These are phyloP conservation scores for Rhagoletis zephyria DNA, from an alignment of 1,140 invertebrate genomes.

Conservation along the genomic window DNA sequence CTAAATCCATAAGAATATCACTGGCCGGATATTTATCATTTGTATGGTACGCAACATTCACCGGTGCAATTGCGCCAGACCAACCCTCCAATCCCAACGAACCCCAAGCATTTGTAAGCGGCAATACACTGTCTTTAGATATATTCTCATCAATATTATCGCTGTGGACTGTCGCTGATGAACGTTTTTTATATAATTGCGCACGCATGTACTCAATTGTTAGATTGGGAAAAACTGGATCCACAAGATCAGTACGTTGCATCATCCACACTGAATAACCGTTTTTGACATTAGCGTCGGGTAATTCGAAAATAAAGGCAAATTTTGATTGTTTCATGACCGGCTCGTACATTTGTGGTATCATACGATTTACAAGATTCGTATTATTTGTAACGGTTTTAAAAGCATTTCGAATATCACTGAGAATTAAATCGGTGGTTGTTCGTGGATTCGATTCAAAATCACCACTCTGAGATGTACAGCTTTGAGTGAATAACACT, in stretches of 20 bases:
- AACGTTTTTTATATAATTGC: slow-evolving; percentile 1
- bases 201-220: slow-evolving; percentile 55
- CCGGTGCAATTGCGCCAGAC: slow-evolving; percentile 63
- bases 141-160: slow-evolving; percentile 13
- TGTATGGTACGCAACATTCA: slow-evolving; percentile 7
- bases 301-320: slow-evolving; percentile 67
- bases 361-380: slow-evolving; percentile 63
- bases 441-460: neutral
- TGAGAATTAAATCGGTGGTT: slow-evolving; percentile 56
- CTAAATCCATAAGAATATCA: slow-evolving; percentile 40
- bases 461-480: neutral
- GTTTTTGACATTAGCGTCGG: slow-evolving; percentile 41
- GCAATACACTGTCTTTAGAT: neutral
- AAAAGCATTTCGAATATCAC: slow-evolving; percentile 68
- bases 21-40: neutral
- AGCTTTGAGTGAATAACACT: neutral
- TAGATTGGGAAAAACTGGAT: slow-evolving; percentile 69
- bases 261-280: slow-evolving; percentile 60
- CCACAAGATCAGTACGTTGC: slow-evolving; percentile 65
- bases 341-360: slow-evolving; percentile 69
- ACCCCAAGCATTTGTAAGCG: slow-evolving; percentile 58
- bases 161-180: neutral
- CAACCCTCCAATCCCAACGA: slow-evolving; percentile 66
- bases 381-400: slow-evolving; percentile 66
- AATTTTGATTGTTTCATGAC: slow-evolving; percentile 60